Evolutionary conservation across 2,797 vertebrate species (phyloP), one percentile per base, ranked within the genome.

Genomic region (Eupleurogrammus muticus): DNA sequence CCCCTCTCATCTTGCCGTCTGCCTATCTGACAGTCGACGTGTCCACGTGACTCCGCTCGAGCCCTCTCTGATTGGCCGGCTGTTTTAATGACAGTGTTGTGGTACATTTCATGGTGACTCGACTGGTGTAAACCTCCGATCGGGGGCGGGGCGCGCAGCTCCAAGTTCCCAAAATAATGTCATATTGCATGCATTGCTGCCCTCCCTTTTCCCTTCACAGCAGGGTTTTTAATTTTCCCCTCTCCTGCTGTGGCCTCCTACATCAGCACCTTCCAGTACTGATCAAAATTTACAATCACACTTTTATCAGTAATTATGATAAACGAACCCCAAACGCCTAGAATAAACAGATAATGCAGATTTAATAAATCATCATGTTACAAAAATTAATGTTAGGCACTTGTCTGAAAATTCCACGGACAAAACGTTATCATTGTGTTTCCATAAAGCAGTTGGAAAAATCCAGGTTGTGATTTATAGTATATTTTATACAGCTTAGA

Each of bases 1-100:
- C 55, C n/a, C 40, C 89, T 93, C 87, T 94, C 84, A 92, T 91
- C 87, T 84, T 19, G 38, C 92, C 90, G 89, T 89, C 90, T 47
- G 86, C 95, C 93, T 94, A 93, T 95, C 86, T 77, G 84, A 20
- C 70, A 19, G 74, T 48, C 50, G 66, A 61, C 50, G 61, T 65
- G 51, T 58, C 68, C 85, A 89, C 89, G 86, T 95, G 92, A 93
- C 92, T 71, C 48, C 8, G 5, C 44, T 61, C 1, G 35, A 44
- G 17, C 28, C 1, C 36, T 12, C 19, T 79, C 67, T 90, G 90
- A 94, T 95, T 89, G 94, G 93, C 8, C 82, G 32, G 76, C n/a
- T 44, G 40, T 48, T 36, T 23, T 61, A 53, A 56, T 32, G 63
- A 72, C 56, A 58, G 53, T 2, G 40, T 21, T 68, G 57, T 52